These are phyloP conservation scores for Otus sunia DNA, from an alignment of 2,113 vertebrate genomes.

Conservation along the genomic window DNA sequence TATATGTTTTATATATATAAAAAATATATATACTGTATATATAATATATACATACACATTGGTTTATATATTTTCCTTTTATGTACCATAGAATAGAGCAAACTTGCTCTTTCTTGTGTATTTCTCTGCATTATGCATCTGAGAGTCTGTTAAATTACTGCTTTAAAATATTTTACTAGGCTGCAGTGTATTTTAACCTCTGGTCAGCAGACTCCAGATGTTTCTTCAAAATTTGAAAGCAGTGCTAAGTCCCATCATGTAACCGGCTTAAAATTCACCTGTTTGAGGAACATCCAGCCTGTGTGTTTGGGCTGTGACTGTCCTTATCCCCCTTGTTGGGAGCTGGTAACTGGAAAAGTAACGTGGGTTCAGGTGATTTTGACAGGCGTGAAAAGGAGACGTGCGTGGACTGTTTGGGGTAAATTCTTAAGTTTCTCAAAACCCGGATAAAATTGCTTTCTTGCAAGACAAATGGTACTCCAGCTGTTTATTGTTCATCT, in stretches of 20 bases:
- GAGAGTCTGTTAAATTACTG: neutral
- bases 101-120: neutral
- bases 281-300: neutral
- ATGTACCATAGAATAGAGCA: neutral
- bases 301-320: neutral
- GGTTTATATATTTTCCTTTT: neutral
- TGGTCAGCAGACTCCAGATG: neutral
- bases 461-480: neutral
- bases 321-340: neutral
- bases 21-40: neutral
- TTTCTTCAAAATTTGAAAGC: neutral
- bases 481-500: neutral
- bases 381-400: neutral
- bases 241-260: neutral
- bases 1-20: neutral
- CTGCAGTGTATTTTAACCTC: neutral
- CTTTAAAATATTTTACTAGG: neutral
- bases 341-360: neutral
- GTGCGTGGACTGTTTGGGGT: neutral
- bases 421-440: neutral
- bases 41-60: too few relatives aligned
- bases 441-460: neutral
- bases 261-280: neutral
- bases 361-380: neutral
- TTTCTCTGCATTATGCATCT: neutral